Percentiles rank a stretch among this genome's conserved stretches.
Conservation (phyloP, 2,888 invertebrate species). For the Ochropacha duplaris region DNA sequence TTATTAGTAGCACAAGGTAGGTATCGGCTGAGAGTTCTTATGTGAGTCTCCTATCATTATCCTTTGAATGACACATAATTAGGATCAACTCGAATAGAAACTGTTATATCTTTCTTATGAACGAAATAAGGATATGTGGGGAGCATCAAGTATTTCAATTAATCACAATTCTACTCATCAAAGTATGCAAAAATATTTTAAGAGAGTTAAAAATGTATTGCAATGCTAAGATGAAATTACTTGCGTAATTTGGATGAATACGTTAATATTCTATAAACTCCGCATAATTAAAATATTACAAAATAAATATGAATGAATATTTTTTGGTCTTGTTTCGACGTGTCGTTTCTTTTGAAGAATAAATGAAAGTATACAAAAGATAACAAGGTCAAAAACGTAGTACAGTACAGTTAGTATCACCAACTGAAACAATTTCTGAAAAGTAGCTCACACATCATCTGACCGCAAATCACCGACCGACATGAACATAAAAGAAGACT, state of each 20-base stretch:
- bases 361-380: neutral
- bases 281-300: no score
- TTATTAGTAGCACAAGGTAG: neutral
- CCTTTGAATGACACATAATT: neutral
- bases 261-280: no score
- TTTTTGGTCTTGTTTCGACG: no score
- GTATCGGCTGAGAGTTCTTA: neutral
- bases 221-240: no score
- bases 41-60: neutral
- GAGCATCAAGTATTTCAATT: no score
- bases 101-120: no score
- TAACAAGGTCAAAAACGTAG: neutral
- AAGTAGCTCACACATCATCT: neutral
- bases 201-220: no score
- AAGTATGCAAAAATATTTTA: no score
- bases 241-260: no score
- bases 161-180: no score
- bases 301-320: no score
- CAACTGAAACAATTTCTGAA: neutral
- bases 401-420: neutral
- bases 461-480: constrained; percentile 3
- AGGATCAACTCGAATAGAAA: neutral
- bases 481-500: neutral
- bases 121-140: neutral
- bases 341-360: no score